A percentile compares a stretch with the other conserved stretches of the same genome.
These are phyloP conservation scores for Drosophila nigromelanica DNA, from an alignment of 1,140 invertebrate genomes.

Conservation along the genomic window DNA sequence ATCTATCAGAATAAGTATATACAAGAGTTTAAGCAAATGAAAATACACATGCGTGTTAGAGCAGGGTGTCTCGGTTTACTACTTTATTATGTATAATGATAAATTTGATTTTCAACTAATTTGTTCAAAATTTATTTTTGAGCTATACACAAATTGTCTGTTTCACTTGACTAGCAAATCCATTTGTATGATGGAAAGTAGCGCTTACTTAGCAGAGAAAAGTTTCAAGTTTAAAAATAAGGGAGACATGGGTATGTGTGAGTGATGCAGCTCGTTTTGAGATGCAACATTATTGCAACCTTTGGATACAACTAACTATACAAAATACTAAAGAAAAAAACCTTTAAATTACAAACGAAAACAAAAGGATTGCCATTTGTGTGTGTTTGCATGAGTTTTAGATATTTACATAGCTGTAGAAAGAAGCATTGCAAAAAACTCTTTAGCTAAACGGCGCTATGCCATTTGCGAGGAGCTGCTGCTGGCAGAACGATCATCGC, in stretches of 20 bases:
- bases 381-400: slow-evolving; percentile 40
- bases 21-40: slow-evolving; percentile 47
- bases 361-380: slow-evolving; percentile 30
- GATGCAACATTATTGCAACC: slow-evolving; percentile 80
- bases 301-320: slow-evolving; percentile 78
- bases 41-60: slow-evolving; percentile 32
- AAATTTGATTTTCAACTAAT: slow-evolving; percentile 43
- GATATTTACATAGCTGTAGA: slow-evolving; percentile 31
- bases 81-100: slow-evolving; percentile 21
- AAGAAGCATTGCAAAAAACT: slow-evolving; percentile 13
- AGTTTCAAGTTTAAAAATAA: slow-evolving; percentile 23
- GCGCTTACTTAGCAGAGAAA: slow-evolving; percentile 13
- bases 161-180: slow-evolving; percentile 78
- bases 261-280: slow-evolving; percentile 76
- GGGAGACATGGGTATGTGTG: slow-evolving; percentile 35
- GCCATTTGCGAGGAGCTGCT: slow-evolving; percentile 69
- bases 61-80: slow-evolving; percentile 20
- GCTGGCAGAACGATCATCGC: slow-evolving; percentile 62
- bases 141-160: slow-evolving; percentile 73
- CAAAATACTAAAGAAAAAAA: slow-evolving; percentile 58
- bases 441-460: slow-evolving; percentile 31
- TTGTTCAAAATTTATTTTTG: slow-evolving; percentile 41
- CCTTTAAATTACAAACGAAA: slow-evolving; percentile 63
- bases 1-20: slow-evolving; percentile 55
- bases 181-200: slow-evolving; percentile 44